Evolutionary conservation across 2,113 vertebrate species (phyloP).

Genomic region (Hydropotes inermis): DNA sequence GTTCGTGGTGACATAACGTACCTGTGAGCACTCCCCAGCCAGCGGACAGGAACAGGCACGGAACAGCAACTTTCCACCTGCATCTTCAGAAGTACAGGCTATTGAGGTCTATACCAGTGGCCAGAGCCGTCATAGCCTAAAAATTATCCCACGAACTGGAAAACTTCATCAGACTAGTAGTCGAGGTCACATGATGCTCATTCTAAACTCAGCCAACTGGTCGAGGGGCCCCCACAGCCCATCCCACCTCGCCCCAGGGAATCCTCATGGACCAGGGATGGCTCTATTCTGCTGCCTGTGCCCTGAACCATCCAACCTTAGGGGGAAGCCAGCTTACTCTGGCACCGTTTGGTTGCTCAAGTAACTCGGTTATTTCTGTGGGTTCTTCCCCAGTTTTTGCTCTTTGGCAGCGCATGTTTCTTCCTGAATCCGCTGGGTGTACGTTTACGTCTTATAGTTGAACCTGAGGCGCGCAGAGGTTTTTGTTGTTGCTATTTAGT

Average conservation of each 20-base stretch:
- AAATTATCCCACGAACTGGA: not conserved
- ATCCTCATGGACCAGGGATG: too few species aligned
- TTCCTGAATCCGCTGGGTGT: not conserved
- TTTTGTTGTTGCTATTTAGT: not conserved
- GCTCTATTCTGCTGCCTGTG: rapidly evolving
- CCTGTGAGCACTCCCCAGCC: not conserved
- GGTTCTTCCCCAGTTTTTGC: not conserved
- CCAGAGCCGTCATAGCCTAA: not conserved
- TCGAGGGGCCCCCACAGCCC: rapidly evolving
- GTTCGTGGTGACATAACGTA: rapidly evolving
- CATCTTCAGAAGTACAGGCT: rapidly evolving
- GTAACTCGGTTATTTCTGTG: rapidly evolving
- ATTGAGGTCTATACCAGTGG: rapidly evolving
- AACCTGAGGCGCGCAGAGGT: not conserved
- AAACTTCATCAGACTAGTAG: not conserved
- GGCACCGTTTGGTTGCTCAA: rapidly evolving
- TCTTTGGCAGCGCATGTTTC: rapidly evolving
- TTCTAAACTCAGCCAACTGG: not conserved
- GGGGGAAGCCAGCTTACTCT: rapidly evolving
- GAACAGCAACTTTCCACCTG: rapidly evolving
- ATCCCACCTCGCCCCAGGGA: rapidly evolving
- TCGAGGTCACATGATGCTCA: not conserved
- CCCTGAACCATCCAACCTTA: rapidly evolving
- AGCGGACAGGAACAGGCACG: rapidly evolving
- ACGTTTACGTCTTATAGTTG: rapidly evolving